Evolutionary conservation across 2,888 invertebrate species (phyloP).

Genomic region (Drosophila neutralis): DNA sequence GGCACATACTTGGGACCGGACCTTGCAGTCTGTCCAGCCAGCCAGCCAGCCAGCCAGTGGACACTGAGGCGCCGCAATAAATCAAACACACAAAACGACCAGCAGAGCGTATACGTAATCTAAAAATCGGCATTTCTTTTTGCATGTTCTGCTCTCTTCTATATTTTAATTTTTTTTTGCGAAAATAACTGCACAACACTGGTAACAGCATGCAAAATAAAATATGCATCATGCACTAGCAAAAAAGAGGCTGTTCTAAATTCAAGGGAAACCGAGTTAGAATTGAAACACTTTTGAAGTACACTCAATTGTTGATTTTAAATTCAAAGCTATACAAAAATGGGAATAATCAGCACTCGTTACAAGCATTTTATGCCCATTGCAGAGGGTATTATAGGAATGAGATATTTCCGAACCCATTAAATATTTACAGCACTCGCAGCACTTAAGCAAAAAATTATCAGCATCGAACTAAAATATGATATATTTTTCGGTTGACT

Average conservation of each 20-base stretch:
- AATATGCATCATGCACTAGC: slow-evolving; percentile 10
- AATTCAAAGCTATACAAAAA: not conserved
- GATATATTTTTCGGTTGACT: too few species aligned
- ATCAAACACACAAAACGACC: slow-evolving; percentile 52
- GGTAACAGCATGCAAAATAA: slow-evolving; percentile 35
- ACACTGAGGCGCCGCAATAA: slow-evolving; percentile 72
- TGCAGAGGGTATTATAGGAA: too few species aligned
- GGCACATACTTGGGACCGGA: slow-evolving; percentile 62
- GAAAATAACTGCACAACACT: slow-evolving; percentile 27
- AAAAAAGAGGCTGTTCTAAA: not conserved
- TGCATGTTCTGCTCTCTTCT: not conserved
- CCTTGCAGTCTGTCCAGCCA: slow-evolving; percentile 15
- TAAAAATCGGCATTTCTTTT: slow-evolving; percentile 56
- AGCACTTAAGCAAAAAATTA: too few species aligned
- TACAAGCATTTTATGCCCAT: not conserved
- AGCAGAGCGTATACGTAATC: slow-evolving; percentile 68
- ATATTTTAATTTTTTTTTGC: slow-evolving; percentile 15
- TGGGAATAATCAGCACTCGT: not conserved
- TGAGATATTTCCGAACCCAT: too few species aligned
- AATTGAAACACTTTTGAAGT: not conserved
- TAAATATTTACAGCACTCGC: too few species aligned
- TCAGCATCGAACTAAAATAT: too few species aligned
- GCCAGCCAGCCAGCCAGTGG: slow-evolving; percentile 34
- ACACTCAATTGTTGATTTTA: not conserved
- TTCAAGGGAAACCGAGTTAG: not conserved